A percentile compares a stretch with the other conserved stretches of the same genome.
Evolutionary conservation across 1,140 invertebrate species (phyloP).

Genomic region (Eubasilissa regina): DNA sequence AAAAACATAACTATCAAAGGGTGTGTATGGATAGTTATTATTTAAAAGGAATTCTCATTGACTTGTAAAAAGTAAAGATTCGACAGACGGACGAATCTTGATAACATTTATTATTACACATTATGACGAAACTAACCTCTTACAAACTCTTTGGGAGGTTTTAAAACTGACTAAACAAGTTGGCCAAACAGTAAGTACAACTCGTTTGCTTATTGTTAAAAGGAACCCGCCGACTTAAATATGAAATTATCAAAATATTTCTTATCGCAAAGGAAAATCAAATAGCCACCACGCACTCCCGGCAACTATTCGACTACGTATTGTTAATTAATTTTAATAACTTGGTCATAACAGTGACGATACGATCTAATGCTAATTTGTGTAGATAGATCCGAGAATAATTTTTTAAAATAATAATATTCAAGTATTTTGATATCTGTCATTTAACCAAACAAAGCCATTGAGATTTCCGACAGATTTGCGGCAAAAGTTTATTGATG

Average conservation of each 20-base stretch:
- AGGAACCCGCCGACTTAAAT: not conserved
- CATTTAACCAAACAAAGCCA: not conserved
- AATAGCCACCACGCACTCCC: not conserved
- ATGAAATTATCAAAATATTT: not conserved
- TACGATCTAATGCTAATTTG: conserved; percentile 31
- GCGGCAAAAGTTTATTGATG: too few species aligned
- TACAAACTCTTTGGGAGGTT: too few species aligned
- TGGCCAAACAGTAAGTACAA: not conserved
- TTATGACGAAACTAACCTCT: too few species aligned
- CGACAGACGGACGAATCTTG: too few species aligned
- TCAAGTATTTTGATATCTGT: not conserved
- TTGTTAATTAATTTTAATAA: conserved; percentile 32
- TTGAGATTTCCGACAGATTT: conserved; percentile 7
- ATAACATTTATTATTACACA: too few species aligned
- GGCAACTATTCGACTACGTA: not conserved
- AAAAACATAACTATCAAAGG: too few species aligned
- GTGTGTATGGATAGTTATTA: too few species aligned
- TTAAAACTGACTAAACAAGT: not conserved
- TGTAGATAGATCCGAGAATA: not conserved
- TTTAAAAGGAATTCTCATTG: too few species aligned
- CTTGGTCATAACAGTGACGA: conserved; percentile 22
- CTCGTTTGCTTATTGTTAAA: not conserved
- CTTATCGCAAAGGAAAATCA: conserved; percentile 2
- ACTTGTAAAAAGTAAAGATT: too few species aligned
- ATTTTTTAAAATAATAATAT: not conserved